Evolutionary conservation across 2,113 vertebrate species (phyloP).

Genomic region (Trichomycterus rosablanca): DNA sequence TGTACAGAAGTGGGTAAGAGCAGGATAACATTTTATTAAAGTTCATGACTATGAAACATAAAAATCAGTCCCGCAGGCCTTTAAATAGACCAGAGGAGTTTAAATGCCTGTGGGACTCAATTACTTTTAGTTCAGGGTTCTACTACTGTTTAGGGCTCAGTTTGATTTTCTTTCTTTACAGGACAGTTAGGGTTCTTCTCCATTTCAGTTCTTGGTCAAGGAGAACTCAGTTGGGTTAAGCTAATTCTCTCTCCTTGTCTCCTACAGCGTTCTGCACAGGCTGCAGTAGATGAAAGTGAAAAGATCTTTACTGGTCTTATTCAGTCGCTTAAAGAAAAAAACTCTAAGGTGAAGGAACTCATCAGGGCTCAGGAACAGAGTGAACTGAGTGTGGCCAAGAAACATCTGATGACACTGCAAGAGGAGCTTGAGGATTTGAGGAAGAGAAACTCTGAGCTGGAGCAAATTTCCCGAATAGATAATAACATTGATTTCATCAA

Average conservation of each 20-base stretch:
- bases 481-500: slow-evolving; percentile 33
- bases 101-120: too few relatives aligned
- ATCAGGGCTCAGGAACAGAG: slow-evolving; percentile 25
- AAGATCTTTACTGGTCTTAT: slow-evolving; percentile 29
- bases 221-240: too few relatives aligned
- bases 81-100: too few relatives aligned
- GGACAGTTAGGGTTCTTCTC: not conserved
- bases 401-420: not conserved
- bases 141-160: too few relatives aligned
- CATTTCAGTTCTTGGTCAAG: not conserved
- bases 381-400: not conserved
- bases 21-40: too few relatives aligned
- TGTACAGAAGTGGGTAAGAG: too few relatives aligned
- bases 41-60: too few relatives aligned
- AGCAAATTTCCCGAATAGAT: slow-evolving; percentile 29
- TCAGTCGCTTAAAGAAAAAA: slow-evolving; percentile 14
- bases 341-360: slow-evolving; percentile 16
- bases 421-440: slow-evolving; percentile 33
- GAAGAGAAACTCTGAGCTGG: slow-evolving; percentile 27
- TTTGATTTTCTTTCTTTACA: too few relatives aligned
- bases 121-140: too few relatives aligned
- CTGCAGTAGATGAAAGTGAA: slow-evolving; percentile 26
- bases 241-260: not conserved
- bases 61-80: too few relatives aligned
- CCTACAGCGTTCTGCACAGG: slow-evolving; percentile 33